Evolutionary conservation across 2,113 vertebrate species (phyloP), one percentile per base, ranked within the genome.

Genomic region (Anhinga rufa): DNA sequence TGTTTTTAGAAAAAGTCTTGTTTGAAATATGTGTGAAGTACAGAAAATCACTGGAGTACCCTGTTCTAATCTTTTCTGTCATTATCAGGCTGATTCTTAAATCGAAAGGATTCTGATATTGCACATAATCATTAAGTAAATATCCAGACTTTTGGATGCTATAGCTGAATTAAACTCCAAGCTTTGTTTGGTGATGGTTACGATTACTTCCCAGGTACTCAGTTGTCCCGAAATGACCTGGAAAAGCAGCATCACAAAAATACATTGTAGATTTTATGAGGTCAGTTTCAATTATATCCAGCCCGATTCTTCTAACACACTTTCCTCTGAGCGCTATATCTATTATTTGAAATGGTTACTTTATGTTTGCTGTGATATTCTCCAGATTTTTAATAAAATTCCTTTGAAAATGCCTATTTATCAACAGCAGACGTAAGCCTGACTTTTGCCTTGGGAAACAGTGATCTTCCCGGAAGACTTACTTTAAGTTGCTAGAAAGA

Each of bases 181-280:
- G 79, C 75, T 64, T 48, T 92, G 72, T 84, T 87, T 86, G 28
- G 80, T 82, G 92, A 84, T 68, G 65, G 48, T 31, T 69, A 88
- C 71, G 61, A 54, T 65, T 93, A 54, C 94, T 95, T 95, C 69
- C 84, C 9, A 4, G 62, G 36, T 75, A 64, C 79, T 72, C 86
- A 6, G 79, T 60, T 98, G 93, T 97, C 97, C 97, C 97, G 97
- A 97, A 97, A 95, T 97, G 95, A 97, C 98, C 97, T 95, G 69
- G 86, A 60, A 69, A 90, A 82, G 60, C 66, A 81, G 40, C 87
- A 90, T 66, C 87, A 68, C 82, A 77, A 77, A 95, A 93, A 90
- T 68, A 86, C 79, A 74, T 57, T 75, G 82, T 62, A 80, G 86
- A 86, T 92, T 96, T 96, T 96, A 96, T 88, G 81, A 95, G 94